Base-by-base conservation (phyloP, 2,888 invertebrate species). In the Torymus auratus region DNA sequence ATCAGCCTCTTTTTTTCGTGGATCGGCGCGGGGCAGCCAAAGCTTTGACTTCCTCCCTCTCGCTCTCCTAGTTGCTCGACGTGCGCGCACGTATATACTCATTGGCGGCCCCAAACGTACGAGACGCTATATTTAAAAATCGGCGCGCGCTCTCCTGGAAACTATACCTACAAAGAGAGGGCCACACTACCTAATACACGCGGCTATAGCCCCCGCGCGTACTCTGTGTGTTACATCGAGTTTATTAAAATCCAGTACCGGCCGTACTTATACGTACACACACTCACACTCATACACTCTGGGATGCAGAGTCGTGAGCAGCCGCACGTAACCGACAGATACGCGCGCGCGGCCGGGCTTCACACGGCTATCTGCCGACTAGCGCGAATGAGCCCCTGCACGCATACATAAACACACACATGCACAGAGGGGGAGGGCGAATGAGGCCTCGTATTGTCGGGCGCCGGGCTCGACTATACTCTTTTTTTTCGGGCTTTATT, bases 131-230 rank as follows among this genome's bases (percentile, higher is more conserved):
- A 90, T 90, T 90, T 90, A 89, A 91, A 90, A 90, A 90, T 90
- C 87, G 88, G 89, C 86, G 87, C 90, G 88, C 90, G 88, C 86
- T 90, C 89, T 89, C 87, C 87, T 87, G 91, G 91, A 90, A 90
- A 90, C 85, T 88, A 85, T 84, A 79, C 67, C 76, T 79, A 82
- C 82, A 82, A 82, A 82, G 82, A 75, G 74, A 41, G 61, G 52
- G 67, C n/a, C 71, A 55, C 12, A 41, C 15, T 28, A 70, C 15
- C 28, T 23, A 10, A 61, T 50, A 62, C 41, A 41, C 68, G 20
- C 71, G 23, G 7, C 7, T 56, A 50, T 70, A 23, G 56, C 5
- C 55, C 28, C 28, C 52, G 28, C 12, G 13, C n/a, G 17, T 17
- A 20, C 61, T 61, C 73, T 13, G 5, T 60, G 41, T 86, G 88